A percentile compares a stretch with the other conserved stretches of the same genome.
Conservation (phyloP, 2,888 invertebrate genomes). For the Apeira syringaria region DNA sequence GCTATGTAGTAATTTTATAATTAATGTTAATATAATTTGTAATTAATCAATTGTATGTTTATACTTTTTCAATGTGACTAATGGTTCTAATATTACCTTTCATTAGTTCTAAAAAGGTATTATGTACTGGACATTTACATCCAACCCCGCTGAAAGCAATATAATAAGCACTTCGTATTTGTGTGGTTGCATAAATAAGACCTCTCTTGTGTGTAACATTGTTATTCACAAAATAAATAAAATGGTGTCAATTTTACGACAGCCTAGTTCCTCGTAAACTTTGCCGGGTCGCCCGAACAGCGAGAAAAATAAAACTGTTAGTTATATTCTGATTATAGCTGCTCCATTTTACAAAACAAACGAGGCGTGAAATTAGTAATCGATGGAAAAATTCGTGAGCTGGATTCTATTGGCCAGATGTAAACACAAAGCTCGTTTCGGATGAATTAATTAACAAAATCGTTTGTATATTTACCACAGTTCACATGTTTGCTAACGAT, state of each 20-base stretch:
- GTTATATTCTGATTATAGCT: conserved; percentile 4
- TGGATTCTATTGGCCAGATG: conserved; percentile 20
- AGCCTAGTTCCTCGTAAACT: conserved; percentile 16
- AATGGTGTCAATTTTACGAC: conserved; percentile 13
- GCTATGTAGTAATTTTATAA: no score
- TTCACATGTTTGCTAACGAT: no score
- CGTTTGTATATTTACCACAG: no score
- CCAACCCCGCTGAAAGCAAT: background rate
- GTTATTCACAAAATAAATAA: conserved; percentile 6
- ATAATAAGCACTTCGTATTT: background rate
- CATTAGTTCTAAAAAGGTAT: no score
- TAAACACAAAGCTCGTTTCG: conserved; percentile 31
- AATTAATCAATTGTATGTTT: no score
- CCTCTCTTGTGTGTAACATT: conserved; percentile 6
- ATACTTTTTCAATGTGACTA: no score
- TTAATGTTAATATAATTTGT: no score
- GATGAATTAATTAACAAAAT: no score
- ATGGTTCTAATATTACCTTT: no score
- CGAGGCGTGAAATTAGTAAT: conserved; percentile 11
- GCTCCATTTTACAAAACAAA: background rate
- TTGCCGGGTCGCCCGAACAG: conserved; percentile 3
- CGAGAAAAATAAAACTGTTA: conserved; percentile 5
- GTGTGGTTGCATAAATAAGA: background rate
- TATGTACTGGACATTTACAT: no score
- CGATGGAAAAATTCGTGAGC: conserved; percentile 22